Base-by-base conservation (phyloP, 1,140 invertebrate genomes). In the Acromyrmex heyeri region DNA sequence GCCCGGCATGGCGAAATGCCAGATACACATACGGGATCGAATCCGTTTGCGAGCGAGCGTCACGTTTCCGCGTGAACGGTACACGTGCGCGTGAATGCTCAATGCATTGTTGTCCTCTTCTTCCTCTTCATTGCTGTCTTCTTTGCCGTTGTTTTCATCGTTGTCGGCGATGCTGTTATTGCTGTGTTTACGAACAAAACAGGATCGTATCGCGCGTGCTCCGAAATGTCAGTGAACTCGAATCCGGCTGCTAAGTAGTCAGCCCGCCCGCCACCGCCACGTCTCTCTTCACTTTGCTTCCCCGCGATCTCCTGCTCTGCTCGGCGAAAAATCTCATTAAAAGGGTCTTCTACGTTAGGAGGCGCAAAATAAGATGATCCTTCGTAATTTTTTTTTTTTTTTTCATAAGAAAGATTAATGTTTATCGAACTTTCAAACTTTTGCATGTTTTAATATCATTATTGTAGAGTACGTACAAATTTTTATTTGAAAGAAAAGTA, bases 191-290 rank as follows among this genome's bases (percentile, higher is more conserved):
- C 48, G 57, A 69, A 83, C 27, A 77, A 90, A 86, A 91, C 76
- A 75, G 76, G 61, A 88, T 86, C 48, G 62, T 50, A 88, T 85
- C 78, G 90, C 90, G 90, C 90, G 87, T 89, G 90, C 90, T 89
- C 85, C 34, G 77, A 85, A 89, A 88, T 91, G 90, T 91, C 90
- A 91, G 64, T 91, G 90, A 91, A 91, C 90, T 89, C 90, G 62
- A 86, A 85, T 85, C 59, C 77, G 83, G 78, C 85, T 75, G 85
- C 78, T 87, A 79, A 61, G 69, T 79, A 73, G 34, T 34, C 50
- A 53, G 34, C 75, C 50, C 30, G 12, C 50, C 48, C 30, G 12
- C 50, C 48, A 3, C 50, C 30, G 12, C 50, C 48, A 2, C n/a
- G 38, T 18, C 44, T 14, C 55, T 21, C n/a, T 48, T 14, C 44